A percentile compares a stretch with the other conserved stretches of the same genome.
Conservation (phyloP, 2,113 vertebrate species). For the Pseudorhombus dupliciocellatus region DNA sequence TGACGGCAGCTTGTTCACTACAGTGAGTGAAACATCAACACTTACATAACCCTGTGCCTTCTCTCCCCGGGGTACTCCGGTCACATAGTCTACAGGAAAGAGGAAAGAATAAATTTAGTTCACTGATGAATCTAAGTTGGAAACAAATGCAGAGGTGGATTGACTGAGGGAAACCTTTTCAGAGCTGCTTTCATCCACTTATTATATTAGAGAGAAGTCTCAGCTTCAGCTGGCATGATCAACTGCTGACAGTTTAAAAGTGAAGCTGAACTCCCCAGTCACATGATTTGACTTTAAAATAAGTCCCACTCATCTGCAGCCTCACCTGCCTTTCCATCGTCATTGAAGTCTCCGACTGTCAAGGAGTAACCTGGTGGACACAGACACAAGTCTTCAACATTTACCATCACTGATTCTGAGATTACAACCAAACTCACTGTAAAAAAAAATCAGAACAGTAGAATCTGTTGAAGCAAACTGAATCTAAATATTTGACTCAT, state of each 20-base stretch:
- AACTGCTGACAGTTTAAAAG: too few relatives aligned
- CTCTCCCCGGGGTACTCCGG: slow-evolving; percentile 94
- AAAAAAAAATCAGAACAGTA: too few relatives aligned
- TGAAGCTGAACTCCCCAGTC: neutral
- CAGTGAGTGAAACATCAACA: neutral
- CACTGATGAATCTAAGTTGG: too few relatives aligned
- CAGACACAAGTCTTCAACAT: neutral
- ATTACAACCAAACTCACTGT: too few relatives aligned
- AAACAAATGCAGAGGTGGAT: neutral
- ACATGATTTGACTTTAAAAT: neutral
- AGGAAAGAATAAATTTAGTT: slow-evolving; percentile 2
- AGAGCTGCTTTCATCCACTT: too few relatives aligned
- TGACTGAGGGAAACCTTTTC: too few relatives aligned
- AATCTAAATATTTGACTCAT: too few relatives aligned
- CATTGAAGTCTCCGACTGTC: slow-evolving; percentile 92
- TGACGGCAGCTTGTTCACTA: neutral
- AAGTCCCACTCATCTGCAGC: neutral
- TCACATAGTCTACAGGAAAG: slow-evolving; percentile 88
- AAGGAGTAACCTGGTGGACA: slow-evolving; percentile 90
- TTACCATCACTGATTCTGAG: too few relatives aligned
- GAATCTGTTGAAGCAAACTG: too few relatives aligned
- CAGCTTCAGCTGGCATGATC: too few relatives aligned
- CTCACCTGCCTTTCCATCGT: slow-evolving; percentile 88
- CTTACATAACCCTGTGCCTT: slow-evolving; percentile 95
- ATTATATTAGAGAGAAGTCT: too few relatives aligned